Percentiles rank a stretch among this genome's conserved stretches.
These are phyloP conservation scores for Pollenia labialis DNA, from an alignment of 2,888 invertebrate species.

Conservation along the genomic window DNA sequence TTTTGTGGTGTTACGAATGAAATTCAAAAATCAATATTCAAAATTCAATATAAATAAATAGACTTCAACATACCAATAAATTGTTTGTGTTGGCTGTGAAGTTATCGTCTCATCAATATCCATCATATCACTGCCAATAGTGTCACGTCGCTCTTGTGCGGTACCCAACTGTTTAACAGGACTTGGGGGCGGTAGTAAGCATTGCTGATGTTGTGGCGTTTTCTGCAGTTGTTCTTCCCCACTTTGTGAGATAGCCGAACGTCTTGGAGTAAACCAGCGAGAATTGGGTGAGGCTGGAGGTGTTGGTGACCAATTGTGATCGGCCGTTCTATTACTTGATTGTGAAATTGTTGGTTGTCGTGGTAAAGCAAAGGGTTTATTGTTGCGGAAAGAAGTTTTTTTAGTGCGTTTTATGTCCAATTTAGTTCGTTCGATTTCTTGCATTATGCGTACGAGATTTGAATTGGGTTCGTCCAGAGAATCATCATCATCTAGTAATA, in stretches of 20 bases:
- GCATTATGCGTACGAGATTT: slow-evolving; percentile 78
- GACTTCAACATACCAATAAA: slow-evolving; percentile 60
- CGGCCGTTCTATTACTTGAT: slow-evolving; percentile 72
- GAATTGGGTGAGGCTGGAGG: slow-evolving; percentile 80
- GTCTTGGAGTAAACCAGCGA: slow-evolving; percentile 69
- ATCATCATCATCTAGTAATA: slow-evolving; percentile 74
- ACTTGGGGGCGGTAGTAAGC: slow-evolving; percentile 49
- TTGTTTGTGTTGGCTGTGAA: slow-evolving; percentile 68
- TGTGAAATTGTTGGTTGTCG: slow-evolving; percentile 63
- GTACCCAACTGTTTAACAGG: slow-evolving; percentile 21
- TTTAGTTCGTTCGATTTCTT: slow-evolving; percentile 82
- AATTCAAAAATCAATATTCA: slow-evolving; percentile 4
- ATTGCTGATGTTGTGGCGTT: slow-evolving; percentile 42
- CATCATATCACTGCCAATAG: slow-evolving; percentile 80
- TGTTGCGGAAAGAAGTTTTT: slow-evolving; percentile 74
- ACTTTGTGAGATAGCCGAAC: slow-evolving; percentile 57
- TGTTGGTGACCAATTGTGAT: slow-evolving; percentile 80
- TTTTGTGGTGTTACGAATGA: too few species aligned
- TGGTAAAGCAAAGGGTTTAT: slow-evolving; percentile 56
- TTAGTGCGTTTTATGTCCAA: slow-evolving; percentile 81
- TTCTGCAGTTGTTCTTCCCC: slow-evolving; percentile 44
- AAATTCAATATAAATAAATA: not conserved
- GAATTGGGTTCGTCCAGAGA: slow-evolving; percentile 76
- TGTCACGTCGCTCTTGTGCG: slow-evolving; percentile 63
- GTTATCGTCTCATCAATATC: slow-evolving; percentile 76